A percentile compares a stretch with the other conserved stretches of the same genome.
Evolutionary conservation across 2,888 invertebrate species (phyloP).

Genomic region (Epinotia demarniana): DNA sequence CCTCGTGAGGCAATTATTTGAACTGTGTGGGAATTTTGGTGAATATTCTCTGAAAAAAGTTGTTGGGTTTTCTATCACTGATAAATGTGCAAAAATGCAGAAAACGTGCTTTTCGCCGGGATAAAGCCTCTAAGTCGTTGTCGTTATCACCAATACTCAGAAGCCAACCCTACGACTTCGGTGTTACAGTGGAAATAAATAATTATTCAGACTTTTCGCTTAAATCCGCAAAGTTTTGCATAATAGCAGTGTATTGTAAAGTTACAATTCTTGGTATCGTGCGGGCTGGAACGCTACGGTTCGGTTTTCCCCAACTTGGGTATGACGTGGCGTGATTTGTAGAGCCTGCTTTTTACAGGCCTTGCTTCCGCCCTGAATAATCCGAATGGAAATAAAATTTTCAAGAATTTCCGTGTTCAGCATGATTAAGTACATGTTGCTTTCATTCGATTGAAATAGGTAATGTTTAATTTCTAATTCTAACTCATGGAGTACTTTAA

Average conservation of each 20-base stretch:
- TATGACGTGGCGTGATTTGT: slow-evolving; percentile 44
- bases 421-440: background rate
- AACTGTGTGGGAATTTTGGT: too few species aligned
- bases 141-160: background rate
- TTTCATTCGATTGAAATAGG: background rate
- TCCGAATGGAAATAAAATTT: slow-evolving; percentile 26
- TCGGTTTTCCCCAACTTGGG: slow-evolving; percentile 30
- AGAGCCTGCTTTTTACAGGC: slow-evolving; percentile 41
- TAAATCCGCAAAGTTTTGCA: slow-evolving; percentile 19
- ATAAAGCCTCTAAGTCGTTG: background rate
- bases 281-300: slow-evolving; percentile 20
- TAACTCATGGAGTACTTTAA: slow-evolving; percentile 8
- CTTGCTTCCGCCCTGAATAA: slow-evolving; percentile 22
- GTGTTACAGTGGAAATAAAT: background rate
- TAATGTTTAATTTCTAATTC: slow-evolving; percentile 25
- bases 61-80: background rate
- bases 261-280: slow-evolving; percentile 28
- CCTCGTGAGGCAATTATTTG: too few species aligned
- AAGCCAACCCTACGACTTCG: background rate
- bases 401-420: slow-evolving; percentile 15
- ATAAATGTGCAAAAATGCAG: background rate
- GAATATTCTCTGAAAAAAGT: too few species aligned
- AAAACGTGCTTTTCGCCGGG: background rate
- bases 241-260: slow-evolving; percentile 30
- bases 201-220: slow-evolving; percentile 1